Percentiles rank a stretch among this genome's conserved stretches.
phyloP scores from a whole-genome alignment of 2,113 vertebrate species.

The Eulemur rufifrons region DNA sequence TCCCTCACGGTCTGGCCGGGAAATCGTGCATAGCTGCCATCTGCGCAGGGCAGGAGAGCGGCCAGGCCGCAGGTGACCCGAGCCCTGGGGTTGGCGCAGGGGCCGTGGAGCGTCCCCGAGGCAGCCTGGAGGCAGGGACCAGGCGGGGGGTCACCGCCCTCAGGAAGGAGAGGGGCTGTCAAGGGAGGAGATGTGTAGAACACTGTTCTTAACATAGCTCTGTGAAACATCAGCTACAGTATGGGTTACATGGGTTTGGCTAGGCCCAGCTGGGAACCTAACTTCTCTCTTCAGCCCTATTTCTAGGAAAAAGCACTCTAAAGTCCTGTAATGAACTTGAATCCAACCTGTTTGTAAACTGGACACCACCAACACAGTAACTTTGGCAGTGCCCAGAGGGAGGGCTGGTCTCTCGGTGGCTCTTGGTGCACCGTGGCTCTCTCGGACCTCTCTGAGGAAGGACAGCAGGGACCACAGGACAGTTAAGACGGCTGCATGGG shows the following conservation, averaged over 20 bases:
- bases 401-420: rapidly evolving
- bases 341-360: background rate
- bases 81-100: too few species aligned
- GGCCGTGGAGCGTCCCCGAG: background rate
- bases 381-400: rapidly evolving
- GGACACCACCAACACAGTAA: rapidly evolving
- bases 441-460: rapidly evolving
- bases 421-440: background rate
- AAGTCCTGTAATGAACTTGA: background rate
- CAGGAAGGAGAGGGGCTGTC: rapidly evolving
- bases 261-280: background rate
- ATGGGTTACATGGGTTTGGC: background rate
- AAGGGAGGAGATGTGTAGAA: too few species aligned
- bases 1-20: too few species aligned
- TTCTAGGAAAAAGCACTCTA: background rate
- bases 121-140: background rate
- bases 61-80: too few species aligned
- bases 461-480: rapidly evolving
- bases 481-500: background rate
- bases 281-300: background rate
- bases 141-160: background rate
- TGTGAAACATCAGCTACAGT: background rate
- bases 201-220: background rate
- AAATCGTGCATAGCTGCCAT: too few species aligned
- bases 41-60: too few species aligned